phyloP scores from a whole-genome alignment of 2,113 vertebrate genomes.

The Promerops cafer region DNA sequence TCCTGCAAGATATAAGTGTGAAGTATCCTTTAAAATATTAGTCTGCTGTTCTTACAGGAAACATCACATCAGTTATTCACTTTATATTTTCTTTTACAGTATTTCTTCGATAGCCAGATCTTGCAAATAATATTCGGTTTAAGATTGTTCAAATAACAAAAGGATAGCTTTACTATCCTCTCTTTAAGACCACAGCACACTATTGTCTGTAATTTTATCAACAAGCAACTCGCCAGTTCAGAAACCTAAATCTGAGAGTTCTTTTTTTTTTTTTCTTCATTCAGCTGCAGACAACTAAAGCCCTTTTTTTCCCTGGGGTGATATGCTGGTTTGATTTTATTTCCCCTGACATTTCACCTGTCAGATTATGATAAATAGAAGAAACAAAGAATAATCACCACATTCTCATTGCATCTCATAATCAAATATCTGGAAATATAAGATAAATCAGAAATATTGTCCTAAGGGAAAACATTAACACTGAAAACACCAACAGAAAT shows the following conservation, averaged over 20 bases:
- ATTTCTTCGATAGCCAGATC: neutral
- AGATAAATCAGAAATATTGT: constrained; percentile 38
- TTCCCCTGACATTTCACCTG: constrained; percentile 62
- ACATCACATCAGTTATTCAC: neutral
- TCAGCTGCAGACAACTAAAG: neutral
- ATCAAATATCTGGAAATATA: constrained; percentile 50
- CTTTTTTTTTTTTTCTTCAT: neutral
- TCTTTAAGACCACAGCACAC: neutral
- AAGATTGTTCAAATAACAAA: neutral
- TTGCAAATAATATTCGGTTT: neutral
- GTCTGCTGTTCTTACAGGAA: neutral
- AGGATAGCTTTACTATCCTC: neutral
- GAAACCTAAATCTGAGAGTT: neutral
- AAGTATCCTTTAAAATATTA: neutral
- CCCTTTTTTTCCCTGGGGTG: neutral
- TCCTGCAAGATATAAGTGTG: neutral
- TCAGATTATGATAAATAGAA: constrained; percentile 61
- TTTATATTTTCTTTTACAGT: neutral
- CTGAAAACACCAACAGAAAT: neutral
- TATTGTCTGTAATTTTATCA: neutral
- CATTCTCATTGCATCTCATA: constrained; percentile 42
- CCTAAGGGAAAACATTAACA: neutral
- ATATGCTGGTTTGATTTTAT: constrained; percentile 53
- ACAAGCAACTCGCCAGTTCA: neutral
- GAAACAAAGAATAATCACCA: constrained; percentile 54